Evolutionary conservation across 2,113 vertebrate species (phyloP).

Genomic region (Callocephalon fimbriatum): DNA sequence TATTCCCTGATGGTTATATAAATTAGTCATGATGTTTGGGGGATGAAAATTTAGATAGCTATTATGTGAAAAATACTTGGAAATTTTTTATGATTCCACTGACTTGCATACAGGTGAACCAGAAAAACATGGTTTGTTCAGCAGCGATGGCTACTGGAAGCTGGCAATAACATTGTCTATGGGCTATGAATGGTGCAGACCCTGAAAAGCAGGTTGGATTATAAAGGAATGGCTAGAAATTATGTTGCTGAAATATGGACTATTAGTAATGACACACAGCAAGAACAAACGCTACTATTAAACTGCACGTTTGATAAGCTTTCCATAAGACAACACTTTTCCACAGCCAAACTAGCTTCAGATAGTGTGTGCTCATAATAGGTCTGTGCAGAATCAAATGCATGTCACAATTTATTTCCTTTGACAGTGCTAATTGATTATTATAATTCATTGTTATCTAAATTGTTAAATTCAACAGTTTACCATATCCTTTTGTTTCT

Average conservation of each 20-base stretch:
- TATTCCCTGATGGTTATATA: slow-evolving; percentile 54
- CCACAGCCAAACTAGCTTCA: background rate
- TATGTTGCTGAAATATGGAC: slow-evolving; percentile 44
- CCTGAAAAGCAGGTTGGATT: slow-evolving; percentile 36
- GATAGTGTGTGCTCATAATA: background rate
- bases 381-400: slow-evolving; percentile 7
- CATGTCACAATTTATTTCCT: slow-evolving; percentile 20
- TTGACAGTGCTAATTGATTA: slow-evolving; percentile 53
- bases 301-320: slow-evolving; percentile 30
- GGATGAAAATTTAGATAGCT: slow-evolving; percentile 37
- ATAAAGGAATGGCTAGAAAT: slow-evolving; percentile 56
- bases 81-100: slow-evolving; percentile 16
- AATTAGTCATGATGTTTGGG: slow-evolving; percentile 67
- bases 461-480: slow-evolving; percentile 56
- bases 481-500: background rate
- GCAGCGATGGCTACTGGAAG: slow-evolving; percentile 29
- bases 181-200: background rate
- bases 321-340: slow-evolving; percentile 4
- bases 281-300: slow-evolving; percentile 40
- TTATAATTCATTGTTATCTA: slow-evolving; percentile 61
- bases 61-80: slow-evolving; percentile 40
- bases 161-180: background rate
- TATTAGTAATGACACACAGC: slow-evolving; percentile 50
- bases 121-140: background rate
- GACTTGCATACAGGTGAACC: slow-evolving; percentile 45